Evolutionary conservation across 2,113 vertebrate species (phyloP), one percentile per base, ranked within the genome.

Genomic region (Corythornis vintsioides): DNA sequence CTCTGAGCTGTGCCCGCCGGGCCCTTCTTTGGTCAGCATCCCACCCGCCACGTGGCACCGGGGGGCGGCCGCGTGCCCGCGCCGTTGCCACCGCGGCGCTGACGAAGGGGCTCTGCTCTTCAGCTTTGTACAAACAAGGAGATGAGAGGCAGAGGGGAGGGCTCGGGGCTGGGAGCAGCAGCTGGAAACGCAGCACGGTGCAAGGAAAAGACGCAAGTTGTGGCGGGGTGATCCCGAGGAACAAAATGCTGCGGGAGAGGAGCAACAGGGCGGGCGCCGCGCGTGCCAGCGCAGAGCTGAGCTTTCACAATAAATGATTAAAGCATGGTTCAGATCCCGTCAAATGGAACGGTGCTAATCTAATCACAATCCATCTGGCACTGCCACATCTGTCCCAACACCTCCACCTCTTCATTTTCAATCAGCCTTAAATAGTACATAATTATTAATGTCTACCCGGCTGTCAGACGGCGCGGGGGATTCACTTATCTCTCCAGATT

Each of bases 391-490:
- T 97, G 95, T 96, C 95, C 96, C 96, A 96, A 97, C 96, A 97
- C 97, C 96, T 97, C 96, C 96, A 97, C 96, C 95, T 97, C 97
- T 97, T 97, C 97, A 94, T 97, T 97, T 97, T 96, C 96, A 97
- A 97, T 97, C 95, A 96, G 96, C 96, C 95, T 97, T 95, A 97
- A 97, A 97, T 97, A 97, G 96, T 95, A 96, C 76, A 89, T 96
- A 96, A 97, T 97, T 96, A 97, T 97, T 97, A 97, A 96, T 89
- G 95, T 96, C 96, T 97, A 91, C 95, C 90, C 90, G 95, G 89
- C 96, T 96, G 96, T 96, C 96, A 96, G 94, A 40, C 76, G 52
- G 93, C 43, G 69, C 92, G 84, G 93, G 87, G 92, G 95, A 96
- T 95, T 95, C 95, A 63, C 95, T 90, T 79, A 80, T 92, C 92